phyloP scores from a whole-genome alignment of 2,113 vertebrate genomes.

The mouse (Mus musculus) region DNA sequence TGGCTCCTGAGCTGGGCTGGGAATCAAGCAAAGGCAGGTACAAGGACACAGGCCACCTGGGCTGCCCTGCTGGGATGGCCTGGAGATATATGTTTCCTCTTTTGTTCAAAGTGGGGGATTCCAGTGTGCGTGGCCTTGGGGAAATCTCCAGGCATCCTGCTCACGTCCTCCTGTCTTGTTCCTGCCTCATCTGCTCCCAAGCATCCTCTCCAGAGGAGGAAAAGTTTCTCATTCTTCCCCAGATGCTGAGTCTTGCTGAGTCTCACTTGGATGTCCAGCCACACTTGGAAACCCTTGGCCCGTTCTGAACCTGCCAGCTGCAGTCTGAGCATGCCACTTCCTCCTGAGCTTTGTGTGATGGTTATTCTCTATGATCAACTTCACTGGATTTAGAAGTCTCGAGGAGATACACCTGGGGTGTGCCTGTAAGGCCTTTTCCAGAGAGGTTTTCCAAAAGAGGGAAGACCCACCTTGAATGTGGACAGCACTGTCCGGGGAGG shows the following conservation, averaged over 20 bases:
- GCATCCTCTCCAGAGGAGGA: background rate
- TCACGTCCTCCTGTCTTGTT: background rate
- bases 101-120: slow-evolving; percentile 70
- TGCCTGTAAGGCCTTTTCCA: background rate
- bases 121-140: background rate
- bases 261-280: background rate
- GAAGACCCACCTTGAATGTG: background rate
- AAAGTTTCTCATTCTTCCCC: background rate
- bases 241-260: background rate
- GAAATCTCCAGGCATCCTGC: background rate
- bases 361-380: background rate
- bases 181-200: slow-evolving; percentile 39
- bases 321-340: background rate
- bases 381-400: background rate
- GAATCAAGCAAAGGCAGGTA: background rate
- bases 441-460: background rate
- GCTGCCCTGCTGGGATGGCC: slow-evolving; percentile 3
- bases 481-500: background rate
- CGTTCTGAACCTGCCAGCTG: background rate
- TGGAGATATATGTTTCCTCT: slow-evolving; percentile 31
- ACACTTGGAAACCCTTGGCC: background rate
- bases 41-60: background rate
- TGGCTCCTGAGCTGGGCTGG: background rate
- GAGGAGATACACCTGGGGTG: background rate
- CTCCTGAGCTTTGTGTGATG: background rate